Percentiles rank a stretch among this genome's conserved stretches.
Conservation (phyloP, 2,888 invertebrate genomes). For the Cordylochernes scorpioides region DNA sequence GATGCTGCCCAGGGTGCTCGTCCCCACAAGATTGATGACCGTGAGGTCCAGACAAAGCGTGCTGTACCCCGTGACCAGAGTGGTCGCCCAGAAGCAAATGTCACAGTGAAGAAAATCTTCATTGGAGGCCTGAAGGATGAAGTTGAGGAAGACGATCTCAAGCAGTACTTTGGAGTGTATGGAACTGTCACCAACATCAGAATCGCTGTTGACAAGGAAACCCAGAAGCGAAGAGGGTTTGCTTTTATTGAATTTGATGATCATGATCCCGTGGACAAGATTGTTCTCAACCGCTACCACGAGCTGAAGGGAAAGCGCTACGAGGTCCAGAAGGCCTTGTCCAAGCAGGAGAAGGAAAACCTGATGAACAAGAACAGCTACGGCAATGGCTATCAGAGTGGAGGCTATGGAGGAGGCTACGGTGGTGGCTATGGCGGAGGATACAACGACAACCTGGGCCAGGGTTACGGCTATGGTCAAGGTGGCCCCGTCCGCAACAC, state of each 20-base stretch:
- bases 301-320: constrained; percentile 53
- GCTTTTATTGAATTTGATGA: constrained; percentile 91
- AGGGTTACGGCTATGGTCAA: no score
- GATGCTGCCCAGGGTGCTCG: constrained; percentile 58
- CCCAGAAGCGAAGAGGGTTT: constrained; percentile 78
- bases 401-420: constrained; percentile 4
- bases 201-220: constrained; percentile 69
- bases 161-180: constrained; percentile 38
- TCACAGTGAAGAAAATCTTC: constrained; percentile 78
- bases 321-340: constrained; percentile 74
- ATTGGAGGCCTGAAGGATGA: constrained; percentile 80
- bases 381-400: constrained; percentile 1
- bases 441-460: no score
- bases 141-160: constrained; percentile 61
- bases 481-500: no score
- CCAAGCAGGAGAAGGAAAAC: constrained; percentile 55
- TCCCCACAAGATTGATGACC: constrained; percentile 76
- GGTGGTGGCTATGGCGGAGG: constrained; percentile 4
- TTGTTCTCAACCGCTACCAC: constrained; percentile 47
- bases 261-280: constrained; percentile 85
- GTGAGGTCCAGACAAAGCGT: constrained; percentile 83
- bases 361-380: constrained; percentile 17
- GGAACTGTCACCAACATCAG: constrained; percentile 57
- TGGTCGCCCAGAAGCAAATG: constrained; percentile 67
- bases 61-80: constrained; percentile 32